Base-by-base conservation (phyloP, 2,888 invertebrate species). In the Drepanosiphum platanoidis region DNA sequence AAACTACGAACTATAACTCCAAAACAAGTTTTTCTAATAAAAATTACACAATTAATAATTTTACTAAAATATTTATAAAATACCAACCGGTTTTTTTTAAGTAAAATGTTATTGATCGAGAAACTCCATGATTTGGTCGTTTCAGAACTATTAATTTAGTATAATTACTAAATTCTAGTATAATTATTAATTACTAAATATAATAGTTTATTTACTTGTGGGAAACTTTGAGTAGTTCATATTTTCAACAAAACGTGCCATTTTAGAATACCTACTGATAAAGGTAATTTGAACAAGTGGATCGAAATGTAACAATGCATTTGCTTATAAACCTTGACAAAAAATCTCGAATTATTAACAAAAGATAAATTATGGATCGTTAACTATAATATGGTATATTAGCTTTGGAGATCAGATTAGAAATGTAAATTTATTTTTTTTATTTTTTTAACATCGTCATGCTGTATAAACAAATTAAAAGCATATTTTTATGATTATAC, bases 361-460 rank as follows among this genome's bases (percentile, higher is more conserved):
- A 32, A 72, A 46, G 46, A 22, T 32, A 52, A 30, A 27, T 32
- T 22, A 74, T 18, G 72, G 72, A 0, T 72, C 46, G 72, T 72
- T 72, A 42, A 72, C 72, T 72, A 70, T n/a, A n/a, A 11, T n/a
- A 11, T 36, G 13, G 72, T 30, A 30, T 42, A 46, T 30, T 30
- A 30, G 0, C 7, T 30, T 30, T 72, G 46, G 42, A 72, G 30
- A 30, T 30, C 30, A 46, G 15, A 30, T 46, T 30, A 42, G 72
- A 72, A 18, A 72, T 8, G 72, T 72, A 46, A 42, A 42, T 72
- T 27, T 13, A 13, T 71, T 71, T 71, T 27, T 22, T 58, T 61
- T 46, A 46, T 13, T 27, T 61, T n/a, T 3, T 64, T 27, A 72
- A 30, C 42, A 15, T 46, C 72, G 72, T 72, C 72, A 46, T 72